phyloP scores from a whole-genome alignment of 2,888 invertebrate species.

The Papilio elwesi region DNA sequence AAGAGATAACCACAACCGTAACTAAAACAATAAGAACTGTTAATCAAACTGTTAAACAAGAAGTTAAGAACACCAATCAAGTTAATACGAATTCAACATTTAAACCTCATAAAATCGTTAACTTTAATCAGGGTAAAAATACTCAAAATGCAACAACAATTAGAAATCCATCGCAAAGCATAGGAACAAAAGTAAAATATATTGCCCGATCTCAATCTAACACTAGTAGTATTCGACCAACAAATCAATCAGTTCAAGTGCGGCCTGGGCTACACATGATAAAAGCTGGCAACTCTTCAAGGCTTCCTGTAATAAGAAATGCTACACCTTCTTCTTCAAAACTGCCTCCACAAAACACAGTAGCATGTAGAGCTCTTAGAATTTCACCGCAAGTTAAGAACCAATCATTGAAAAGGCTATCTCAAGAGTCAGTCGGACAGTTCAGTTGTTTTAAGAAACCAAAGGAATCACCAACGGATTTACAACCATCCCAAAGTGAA shows the following conservation, averaged over 20 bases:
- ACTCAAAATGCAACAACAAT: constrained; percentile 61
- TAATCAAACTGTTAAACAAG: constrained; percentile 71
- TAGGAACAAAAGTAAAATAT: constrained; percentile 57
- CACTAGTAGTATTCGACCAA: constrained; percentile 48
- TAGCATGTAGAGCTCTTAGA: constrained; percentile 61
- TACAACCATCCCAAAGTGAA: constrained; percentile 48
- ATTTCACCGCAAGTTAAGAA: constrained; percentile 62
- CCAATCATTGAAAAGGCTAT: constrained; percentile 57
- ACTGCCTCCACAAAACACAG: constrained; percentile 48
- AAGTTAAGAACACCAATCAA: constrained; percentile 60
- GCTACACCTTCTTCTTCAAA: constrained; percentile 47
- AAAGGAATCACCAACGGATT: constrained; percentile 68
- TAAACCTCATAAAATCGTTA: constrained; percentile 56
- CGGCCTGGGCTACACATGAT: constrained; percentile 53
- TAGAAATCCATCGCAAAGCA: constrained; percentile 58
- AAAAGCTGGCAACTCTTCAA: constrained; percentile 48
- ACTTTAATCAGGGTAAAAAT: constrained; percentile 53
- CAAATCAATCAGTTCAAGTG: constrained; percentile 60
- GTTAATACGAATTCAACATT: constrained; percentile 48
- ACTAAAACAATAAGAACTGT: constrained; percentile 79
- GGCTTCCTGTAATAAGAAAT: constrained; percentile 54
- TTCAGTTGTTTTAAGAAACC: constrained; percentile 77
- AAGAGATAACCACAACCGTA: constrained; percentile 79
- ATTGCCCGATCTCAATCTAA: constrained; percentile 50
- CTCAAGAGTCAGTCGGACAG: constrained; percentile 59